phyloP scores from a whole-genome alignment of 2,888 invertebrate species.

The Andricus curvator region DNA sequence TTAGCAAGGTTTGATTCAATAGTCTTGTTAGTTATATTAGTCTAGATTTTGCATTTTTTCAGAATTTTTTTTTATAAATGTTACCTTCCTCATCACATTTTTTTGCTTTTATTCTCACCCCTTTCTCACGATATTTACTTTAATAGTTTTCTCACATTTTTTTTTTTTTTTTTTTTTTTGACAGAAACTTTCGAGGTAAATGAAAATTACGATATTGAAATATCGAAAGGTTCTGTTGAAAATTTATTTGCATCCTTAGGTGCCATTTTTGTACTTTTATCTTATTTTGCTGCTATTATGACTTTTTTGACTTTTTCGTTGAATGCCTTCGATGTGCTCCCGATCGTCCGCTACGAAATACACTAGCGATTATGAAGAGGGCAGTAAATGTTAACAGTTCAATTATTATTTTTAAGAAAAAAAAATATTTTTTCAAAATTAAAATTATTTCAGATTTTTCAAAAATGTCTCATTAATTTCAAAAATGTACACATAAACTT shows the following conservation, averaged over 20 bases:
- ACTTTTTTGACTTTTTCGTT: slow-evolving; percentile 5
- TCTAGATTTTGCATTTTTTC: slow-evolving; percentile 38
- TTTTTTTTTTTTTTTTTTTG: slow-evolving; percentile 21
- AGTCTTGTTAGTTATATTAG: slow-evolving; percentile 32
- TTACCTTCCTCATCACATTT: slow-evolving; percentile 35
- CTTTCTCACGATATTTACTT: slow-evolving; percentile 43
- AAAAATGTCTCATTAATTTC: no score
- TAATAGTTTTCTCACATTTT: slow-evolving; percentile 6
- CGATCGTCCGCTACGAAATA: slow-evolving; percentile 27
- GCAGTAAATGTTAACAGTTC: neutral
- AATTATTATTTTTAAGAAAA: neutral
- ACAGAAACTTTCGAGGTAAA: neutral
- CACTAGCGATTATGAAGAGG: neutral
- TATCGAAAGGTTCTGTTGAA: neutral
- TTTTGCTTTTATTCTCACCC: slow-evolving; percentile 42
- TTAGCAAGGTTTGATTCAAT: slow-evolving; percentile 29
- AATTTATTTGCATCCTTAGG: slow-evolving; percentile 39
- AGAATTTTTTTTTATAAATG: slow-evolving; percentile 42
- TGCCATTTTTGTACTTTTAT: neutral
- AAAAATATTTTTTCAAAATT: no score
- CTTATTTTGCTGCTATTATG: slow-evolving; percentile 6
- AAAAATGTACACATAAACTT: no score
- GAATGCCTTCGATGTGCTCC: slow-evolving; percentile 37
- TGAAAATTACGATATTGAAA: neutral
- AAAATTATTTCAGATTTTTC: no score